A percentile compares a stretch with the other conserved stretches of the same genome.
These are phyloP conservation scores for Leguminivora glycinivorella DNA, from an alignment of 1,140 invertebrate genomes.

Conservation along the genomic window DNA sequence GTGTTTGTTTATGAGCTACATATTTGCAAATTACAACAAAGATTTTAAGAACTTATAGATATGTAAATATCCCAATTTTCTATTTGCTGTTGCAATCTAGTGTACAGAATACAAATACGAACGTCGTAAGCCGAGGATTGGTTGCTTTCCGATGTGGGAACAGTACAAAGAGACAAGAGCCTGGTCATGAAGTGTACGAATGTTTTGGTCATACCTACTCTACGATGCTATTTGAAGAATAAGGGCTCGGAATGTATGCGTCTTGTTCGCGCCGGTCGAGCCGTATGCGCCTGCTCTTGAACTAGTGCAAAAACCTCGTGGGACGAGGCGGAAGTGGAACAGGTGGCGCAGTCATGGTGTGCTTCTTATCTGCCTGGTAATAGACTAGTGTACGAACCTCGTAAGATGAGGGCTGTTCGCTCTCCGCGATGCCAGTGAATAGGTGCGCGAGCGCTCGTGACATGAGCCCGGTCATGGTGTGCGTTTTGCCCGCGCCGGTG, in stretches of 20 bases:
- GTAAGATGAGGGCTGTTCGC: constrained; percentile 78
- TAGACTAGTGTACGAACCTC: constrained; percentile 74
- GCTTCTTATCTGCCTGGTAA: no score
- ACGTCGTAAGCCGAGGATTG: background rate
- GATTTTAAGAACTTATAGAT: no score
- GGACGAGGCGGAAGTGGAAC: no score
- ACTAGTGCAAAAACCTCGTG: no score
- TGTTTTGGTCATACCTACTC: no score
- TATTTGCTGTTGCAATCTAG: no score
- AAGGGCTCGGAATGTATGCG: background rate
- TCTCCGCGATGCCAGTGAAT: constrained; percentile 84
- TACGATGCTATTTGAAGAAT: background rate
- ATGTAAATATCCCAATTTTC: no score
- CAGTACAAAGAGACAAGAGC: no score
- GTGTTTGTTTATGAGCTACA: no score
- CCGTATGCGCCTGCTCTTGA: background rate
- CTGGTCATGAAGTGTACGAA: no score
- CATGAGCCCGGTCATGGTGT: constrained; percentile 96
- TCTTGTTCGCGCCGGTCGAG: constrained; percentile 83
- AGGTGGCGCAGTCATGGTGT: no score
- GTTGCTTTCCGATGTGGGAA: background rate
- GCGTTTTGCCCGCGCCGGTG: constrained; percentile 94
- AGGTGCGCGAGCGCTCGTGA: constrained; percentile 91
- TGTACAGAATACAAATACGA: background rate
- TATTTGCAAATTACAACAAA: no score